A percentile compares a stretch with the other conserved stretches of the same genome.
These are phyloP conservation scores for Rhizomys pruinosus DNA, from an alignment of 2,113 vertebrate genomes.

Conservation along the genomic window DNA sequence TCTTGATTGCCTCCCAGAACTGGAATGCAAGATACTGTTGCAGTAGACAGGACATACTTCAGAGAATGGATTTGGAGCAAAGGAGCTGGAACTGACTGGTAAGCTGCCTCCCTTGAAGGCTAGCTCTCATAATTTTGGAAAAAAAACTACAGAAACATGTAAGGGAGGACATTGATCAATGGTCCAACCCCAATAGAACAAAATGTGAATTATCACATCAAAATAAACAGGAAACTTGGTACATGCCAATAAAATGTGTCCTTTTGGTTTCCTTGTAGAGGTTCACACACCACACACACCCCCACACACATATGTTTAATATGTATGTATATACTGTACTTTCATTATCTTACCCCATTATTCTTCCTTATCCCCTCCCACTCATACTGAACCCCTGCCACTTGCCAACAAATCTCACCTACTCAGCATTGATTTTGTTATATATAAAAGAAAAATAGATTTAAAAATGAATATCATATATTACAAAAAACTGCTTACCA, in stretches of 20 bases:
- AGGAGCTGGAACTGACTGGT: neutral
- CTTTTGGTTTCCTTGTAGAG: too few relatives aligned
- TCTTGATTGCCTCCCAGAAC: neutral
- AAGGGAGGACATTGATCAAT: neutral
- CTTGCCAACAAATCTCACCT: neutral
- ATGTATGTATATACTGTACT: neutral
- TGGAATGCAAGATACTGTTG: neutral
- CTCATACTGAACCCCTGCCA: neutral
- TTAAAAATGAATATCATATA: neutral
- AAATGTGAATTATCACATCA: constrained; percentile 46
- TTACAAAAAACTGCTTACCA: constrained; percentile 2
- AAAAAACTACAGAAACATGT: neutral
- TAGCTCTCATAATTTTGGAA: neutral
- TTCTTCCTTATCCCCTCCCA: neutral
- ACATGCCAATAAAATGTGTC: neutral
- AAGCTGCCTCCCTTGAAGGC: neutral
- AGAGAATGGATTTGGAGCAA: neutral
- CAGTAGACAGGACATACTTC: neutral
- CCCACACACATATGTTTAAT: neutral
- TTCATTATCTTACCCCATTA: neutral
- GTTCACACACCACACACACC: too few relatives aligned
- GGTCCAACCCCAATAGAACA: neutral
- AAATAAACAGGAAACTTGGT: neutral
- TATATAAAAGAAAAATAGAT: neutral
- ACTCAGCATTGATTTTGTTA: neutral